phyloP scores from a whole-genome alignment of 1,140 invertebrate genomes.

The Lordiphosa collinella region DNA sequence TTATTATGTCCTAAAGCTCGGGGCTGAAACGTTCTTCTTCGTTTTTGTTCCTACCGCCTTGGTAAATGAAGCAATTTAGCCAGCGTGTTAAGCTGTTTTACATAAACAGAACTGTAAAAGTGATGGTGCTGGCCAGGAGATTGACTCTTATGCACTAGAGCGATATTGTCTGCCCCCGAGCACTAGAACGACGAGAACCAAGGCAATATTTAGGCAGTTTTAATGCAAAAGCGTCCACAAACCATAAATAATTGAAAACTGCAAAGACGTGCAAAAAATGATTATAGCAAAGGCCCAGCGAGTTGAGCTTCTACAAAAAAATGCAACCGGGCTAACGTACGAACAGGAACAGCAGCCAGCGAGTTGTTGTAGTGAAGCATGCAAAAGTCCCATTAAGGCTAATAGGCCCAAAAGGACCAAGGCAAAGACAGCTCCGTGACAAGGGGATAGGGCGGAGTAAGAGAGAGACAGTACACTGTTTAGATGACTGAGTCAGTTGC shows the following conservation, averaged over 20 bases:
- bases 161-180: slow-evolving; percentile 37
- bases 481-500: slow-evolving; percentile 37
- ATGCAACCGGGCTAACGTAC: slow-evolving; percentile 9
- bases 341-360: slow-evolving; percentile 27
- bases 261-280: slow-evolving; percentile 64
- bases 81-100: slow-evolving; percentile 53
- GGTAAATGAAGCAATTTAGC: slow-evolving; percentile 55
- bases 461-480: slow-evolving; percentile 25
- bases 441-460: neutral
- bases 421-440: slow-evolving; percentile 30
- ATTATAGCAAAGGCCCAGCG: slow-evolving; percentile 23
- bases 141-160: slow-evolving; percentile 59
- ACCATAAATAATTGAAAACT: slow-evolving; percentile 70
- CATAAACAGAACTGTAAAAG: slow-evolving; percentile 28
- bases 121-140: slow-evolving; percentile 9
- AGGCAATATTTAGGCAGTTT: slow-evolving; percentile 61
- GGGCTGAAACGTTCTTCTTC: neutral
- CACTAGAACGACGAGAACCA: slow-evolving; percentile 20
- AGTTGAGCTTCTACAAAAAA: slow-evolving; percentile 22
- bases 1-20: slow-evolving; percentile 25
- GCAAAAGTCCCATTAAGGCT: slow-evolving; percentile 67
- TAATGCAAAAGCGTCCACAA: slow-evolving; percentile 66
- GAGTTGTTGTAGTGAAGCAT: slow-evolving; percentile 61
- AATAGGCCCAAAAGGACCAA: slow-evolving; percentile 62
- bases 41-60: slow-evolving; percentile 14